phyloP scores from a whole-genome alignment of 2,888 invertebrate species.

The Caenorhabditis zanzibari region DNA sequence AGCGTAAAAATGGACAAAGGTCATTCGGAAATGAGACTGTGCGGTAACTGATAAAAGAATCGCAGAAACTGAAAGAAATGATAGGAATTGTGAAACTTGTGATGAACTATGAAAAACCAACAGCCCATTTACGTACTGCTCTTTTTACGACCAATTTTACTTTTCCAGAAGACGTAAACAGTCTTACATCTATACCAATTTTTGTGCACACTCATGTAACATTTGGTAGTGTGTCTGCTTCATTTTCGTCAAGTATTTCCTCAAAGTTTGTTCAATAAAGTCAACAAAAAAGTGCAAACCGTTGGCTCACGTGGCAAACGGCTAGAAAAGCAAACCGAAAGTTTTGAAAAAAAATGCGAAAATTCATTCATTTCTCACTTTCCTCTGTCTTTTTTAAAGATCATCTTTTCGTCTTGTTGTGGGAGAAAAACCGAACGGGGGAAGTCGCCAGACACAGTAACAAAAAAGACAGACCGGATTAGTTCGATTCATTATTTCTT shows the following conservation, averaged over 20 bases:
- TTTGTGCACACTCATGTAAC: neutral
- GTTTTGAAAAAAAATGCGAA: neutral
- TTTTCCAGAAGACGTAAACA: constrained; percentile 16
- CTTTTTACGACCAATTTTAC: constrained; percentile 46
- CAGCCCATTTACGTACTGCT: constrained; percentile 38
- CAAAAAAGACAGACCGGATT: constrained; percentile 35
- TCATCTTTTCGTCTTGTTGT: constrained; percentile 22
- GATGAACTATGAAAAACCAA: constrained; percentile 33
- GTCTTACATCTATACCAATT: neutral
- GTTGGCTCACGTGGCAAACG: constrained; percentile 43
- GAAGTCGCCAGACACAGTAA: constrained; percentile 5
- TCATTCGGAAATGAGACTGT: constrained; percentile 36
- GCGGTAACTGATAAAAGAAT: constrained; percentile 41
- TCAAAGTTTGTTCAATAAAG: constrained; percentile 33
- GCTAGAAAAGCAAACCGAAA: constrained; percentile 31
- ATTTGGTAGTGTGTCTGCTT: neutral
- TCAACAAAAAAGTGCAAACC: constrained; percentile 51
- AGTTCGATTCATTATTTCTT: constrained; percentile 25
- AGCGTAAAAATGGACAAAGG: constrained; percentile 35
- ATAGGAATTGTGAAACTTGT: constrained; percentile 25
- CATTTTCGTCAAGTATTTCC: constrained; percentile 15
- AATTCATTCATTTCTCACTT: constrained; percentile 6
- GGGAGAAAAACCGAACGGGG: constrained; percentile 18
- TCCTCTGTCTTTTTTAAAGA: constrained; percentile 19
- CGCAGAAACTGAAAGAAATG: constrained; percentile 11